Percentiles rank a stretch among this genome's conserved stretches.
Evolutionary conservation across 2,797 vertebrate genomes (phyloP).

Genomic region (Bovichtus diacanthus): DNA sequence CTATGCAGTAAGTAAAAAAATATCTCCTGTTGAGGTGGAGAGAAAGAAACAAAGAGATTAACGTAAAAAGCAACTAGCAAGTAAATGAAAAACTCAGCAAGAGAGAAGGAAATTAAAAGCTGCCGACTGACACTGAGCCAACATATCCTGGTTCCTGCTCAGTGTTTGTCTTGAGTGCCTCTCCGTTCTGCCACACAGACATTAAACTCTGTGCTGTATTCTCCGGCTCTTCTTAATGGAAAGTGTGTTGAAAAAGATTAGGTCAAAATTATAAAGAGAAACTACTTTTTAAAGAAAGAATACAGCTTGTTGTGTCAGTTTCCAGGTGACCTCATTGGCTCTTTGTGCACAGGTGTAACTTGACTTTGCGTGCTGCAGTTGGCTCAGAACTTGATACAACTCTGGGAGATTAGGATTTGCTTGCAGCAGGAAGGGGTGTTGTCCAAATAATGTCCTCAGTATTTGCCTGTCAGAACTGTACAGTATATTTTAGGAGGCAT

Average conservation of each 20-base stretch:
- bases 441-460: constrained; percentile 5
- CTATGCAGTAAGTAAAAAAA: constrained; percentile 9
- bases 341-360: constrained; percentile 49
- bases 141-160: constrained; percentile 80
- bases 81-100: not conserved
- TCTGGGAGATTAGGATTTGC: constrained; percentile 29
- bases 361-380: constrained; percentile 43
- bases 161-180: constrained; percentile 56
- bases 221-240: not conserved
- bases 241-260: not conserved
- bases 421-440: constrained; percentile 39
- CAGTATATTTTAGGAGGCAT: not conserved
- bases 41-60: not conserved
- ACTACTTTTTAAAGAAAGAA: not conserved
- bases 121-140: constrained; percentile 1
- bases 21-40: not conserved
- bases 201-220: not conserved
- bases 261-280: not conserved
- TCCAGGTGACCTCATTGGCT: constrained; percentile 43
- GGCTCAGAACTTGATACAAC: constrained; percentile 17
- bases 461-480: not conserved
- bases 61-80: not conserved
- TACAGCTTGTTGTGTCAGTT: constrained; percentile 1
- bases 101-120: constrained; percentile 14
- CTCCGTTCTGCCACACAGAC: constrained; percentile 8